phyloP scores from a whole-genome alignment of 2,113 vertebrate genomes.

The Merops nubicus region DNA sequence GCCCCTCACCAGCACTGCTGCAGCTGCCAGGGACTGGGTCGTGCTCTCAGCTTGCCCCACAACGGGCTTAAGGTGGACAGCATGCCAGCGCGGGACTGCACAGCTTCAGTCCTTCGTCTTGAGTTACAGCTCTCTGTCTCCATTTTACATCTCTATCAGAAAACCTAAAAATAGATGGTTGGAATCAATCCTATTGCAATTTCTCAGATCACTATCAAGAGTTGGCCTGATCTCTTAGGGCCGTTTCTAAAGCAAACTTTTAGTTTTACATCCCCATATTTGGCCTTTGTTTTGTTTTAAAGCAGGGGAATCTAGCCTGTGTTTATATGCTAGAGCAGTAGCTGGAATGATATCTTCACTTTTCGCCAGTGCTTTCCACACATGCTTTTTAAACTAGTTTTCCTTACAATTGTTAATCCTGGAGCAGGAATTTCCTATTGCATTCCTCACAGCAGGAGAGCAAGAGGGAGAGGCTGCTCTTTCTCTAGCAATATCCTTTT shows the following conservation, averaged over 20 bases:
- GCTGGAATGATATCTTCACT: not conserved
- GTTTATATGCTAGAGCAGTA: not conserved
- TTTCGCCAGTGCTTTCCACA: not conserved
- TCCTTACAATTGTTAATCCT: constrained; percentile 39
- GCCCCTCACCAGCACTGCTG: too few relatives aligned
- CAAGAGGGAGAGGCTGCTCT: constrained; percentile 47
- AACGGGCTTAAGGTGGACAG: not conserved
- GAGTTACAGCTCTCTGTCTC: not conserved
- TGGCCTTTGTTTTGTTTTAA: constrained; percentile 31
- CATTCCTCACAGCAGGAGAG: constrained; percentile 52
- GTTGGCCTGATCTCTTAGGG: not conserved
- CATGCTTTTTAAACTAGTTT: constrained; percentile 16
- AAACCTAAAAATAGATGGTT: constrained; percentile 25
- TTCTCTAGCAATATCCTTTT: constrained; percentile 42
- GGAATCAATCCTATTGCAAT: not conserved
- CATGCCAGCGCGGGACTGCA: fast-evolving
- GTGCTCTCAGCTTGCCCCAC: fast-evolving
- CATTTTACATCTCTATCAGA: not conserved
- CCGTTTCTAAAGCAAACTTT: not conserved
- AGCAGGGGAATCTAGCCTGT: not conserved
- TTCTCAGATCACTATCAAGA: constrained; percentile 26
- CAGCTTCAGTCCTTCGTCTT: not conserved
- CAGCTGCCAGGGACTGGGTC: not conserved
- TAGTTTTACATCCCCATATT: not conserved
- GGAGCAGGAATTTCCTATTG: constrained; percentile 53